These are phyloP conservation scores for Nemapogon koenigi DNA, from an alignment of 2,888 invertebrate genomes.

Conservation along the genomic window DNA sequence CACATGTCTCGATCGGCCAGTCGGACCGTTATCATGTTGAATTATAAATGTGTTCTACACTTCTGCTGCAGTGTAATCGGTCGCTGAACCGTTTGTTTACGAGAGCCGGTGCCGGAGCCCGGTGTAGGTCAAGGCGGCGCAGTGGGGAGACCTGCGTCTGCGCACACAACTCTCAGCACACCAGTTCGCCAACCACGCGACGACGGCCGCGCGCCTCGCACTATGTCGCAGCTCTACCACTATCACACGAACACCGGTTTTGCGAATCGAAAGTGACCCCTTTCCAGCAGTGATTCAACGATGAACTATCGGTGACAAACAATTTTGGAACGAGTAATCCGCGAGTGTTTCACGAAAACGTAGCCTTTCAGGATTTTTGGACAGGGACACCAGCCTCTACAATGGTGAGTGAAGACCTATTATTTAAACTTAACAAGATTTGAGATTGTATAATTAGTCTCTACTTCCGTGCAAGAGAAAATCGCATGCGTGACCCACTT, in stretches of 20 bases:
- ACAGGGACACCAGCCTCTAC: too few relatives aligned
- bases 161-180: too few relatives aligned
- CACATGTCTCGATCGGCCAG: too few relatives aligned
- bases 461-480: too few relatives aligned
- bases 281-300: conserved; percentile 36
- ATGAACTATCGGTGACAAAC: conserved; percentile 44
- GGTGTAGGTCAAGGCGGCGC: conserved; percentile 52
- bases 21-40: conserved; percentile 59
- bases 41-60: conserved; percentile 38
- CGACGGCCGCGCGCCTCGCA: conserved; percentile 37
- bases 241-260: conserved; percentile 26
- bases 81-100: conserved; percentile 63
- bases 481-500: too few relatives aligned
- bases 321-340: too few relatives aligned
- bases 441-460: too few relatives aligned
- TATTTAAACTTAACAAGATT: too few relatives aligned
- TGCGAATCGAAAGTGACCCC: conserved; percentile 38
- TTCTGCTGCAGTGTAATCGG: conserved; percentile 58
- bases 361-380: too few relatives aligned
- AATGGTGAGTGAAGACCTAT: too few relatives aligned
- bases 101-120: conserved; percentile 38
- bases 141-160: conserved; percentile 33
- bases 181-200: conserved; percentile 35
- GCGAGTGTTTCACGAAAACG: too few relatives aligned
- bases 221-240: conserved; percentile 34